Evolutionary conservation across 2,113 vertebrate genomes (phyloP).

Genomic region (Sphyrna mokarran): DNA sequence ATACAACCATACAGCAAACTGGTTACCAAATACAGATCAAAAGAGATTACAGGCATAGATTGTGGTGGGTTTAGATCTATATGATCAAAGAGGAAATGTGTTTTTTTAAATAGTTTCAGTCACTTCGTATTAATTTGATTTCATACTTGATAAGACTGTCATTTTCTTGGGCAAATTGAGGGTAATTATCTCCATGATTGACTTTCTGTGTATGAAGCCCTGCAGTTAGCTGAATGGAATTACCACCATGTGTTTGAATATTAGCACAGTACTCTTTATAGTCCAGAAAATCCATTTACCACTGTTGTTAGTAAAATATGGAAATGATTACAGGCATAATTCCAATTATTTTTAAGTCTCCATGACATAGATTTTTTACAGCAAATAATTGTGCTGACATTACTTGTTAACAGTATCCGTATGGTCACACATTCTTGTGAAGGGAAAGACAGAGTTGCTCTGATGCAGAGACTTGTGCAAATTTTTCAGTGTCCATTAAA

Average conservation of each 20-base stretch:
- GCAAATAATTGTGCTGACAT: slow-evolving; percentile 25
- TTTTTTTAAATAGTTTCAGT: slow-evolving; percentile 14
- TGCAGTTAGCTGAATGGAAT: slow-evolving; percentile 35
- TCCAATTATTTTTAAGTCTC: slow-evolving; percentile 25
- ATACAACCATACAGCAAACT: background rate
- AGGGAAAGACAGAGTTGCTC: background rate
- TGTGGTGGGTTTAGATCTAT: background rate
- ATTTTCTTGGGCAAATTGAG: slow-evolving; percentile 35
- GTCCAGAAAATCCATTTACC: slow-evolving; percentile 29
- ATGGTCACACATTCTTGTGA: background rate
- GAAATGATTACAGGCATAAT: slow-evolving; percentile 23
- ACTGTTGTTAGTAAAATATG: slow-evolving; percentile 33
- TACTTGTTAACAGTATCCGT: background rate
- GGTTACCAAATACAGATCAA: background rate
- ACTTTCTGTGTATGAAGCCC: slow-evolving; percentile 22
- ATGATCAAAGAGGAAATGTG: background rate
- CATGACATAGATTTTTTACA: slow-evolving; percentile 21
- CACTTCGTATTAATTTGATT: slow-evolving; percentile 34
- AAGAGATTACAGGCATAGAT: background rate
- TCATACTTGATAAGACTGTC: slow-evolving; percentile 32
- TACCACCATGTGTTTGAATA: slow-evolving; percentile 23
- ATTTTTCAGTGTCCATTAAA: background rate
- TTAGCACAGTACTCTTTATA: slow-evolving; percentile 17
- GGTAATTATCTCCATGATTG: slow-evolving; percentile 36
- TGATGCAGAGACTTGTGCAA: background rate